Percentiles rank a stretch among this genome's conserved stretches.
Conservation (phyloP, 2,113 vertebrate species). For the Thalassoma bifasciatum region DNA sequence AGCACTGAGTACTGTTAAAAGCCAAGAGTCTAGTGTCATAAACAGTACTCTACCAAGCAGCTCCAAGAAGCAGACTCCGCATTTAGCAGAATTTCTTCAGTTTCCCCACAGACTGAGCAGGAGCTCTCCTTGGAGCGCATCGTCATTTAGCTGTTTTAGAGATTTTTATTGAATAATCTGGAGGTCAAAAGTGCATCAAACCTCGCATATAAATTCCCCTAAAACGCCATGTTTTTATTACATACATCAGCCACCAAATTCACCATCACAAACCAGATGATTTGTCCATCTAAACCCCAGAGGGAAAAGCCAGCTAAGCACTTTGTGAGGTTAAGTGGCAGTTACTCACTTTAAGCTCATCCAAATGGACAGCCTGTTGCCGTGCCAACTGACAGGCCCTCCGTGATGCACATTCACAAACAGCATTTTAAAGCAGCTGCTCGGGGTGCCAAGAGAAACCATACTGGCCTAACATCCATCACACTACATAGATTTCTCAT, state of each 20-base stretch:
- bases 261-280: slow-evolving; percentile 36
- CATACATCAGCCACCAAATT: slow-evolving; percentile 13
- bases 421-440: slow-evolving; percentile 52
- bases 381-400: slow-evolving; percentile 68
- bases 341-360: slow-evolving; percentile 74
- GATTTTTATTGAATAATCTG: neutral
- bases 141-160: neutral
- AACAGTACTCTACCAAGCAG: too few relatives aligned
- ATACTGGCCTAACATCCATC: slow-evolving; percentile 40
- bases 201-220: neutral
- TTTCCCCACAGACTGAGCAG: neutral
- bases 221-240: neutral
- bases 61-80: too few relatives aligned
- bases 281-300: slow-evolving; percentile 54
- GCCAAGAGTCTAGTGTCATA: too few relatives aligned
- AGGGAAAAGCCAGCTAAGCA: slow-evolving; percentile 69
- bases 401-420: slow-evolving; percentile 70
- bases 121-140: neutral
- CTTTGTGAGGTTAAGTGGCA: slow-evolving; percentile 77
- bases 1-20: too few relatives aligned
- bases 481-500: slow-evolving; percentile 7
- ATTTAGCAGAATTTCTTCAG: neutral
- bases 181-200: slow-evolving; percentile 13
- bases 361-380: slow-evolving; percentile 77
- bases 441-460: slow-evolving; percentile 49